A percentile compares a stretch with the other conserved stretches of the same genome.
Conservation (phyloP, 2,888 invertebrate species). For the Leistus spinibarbis region DNA sequence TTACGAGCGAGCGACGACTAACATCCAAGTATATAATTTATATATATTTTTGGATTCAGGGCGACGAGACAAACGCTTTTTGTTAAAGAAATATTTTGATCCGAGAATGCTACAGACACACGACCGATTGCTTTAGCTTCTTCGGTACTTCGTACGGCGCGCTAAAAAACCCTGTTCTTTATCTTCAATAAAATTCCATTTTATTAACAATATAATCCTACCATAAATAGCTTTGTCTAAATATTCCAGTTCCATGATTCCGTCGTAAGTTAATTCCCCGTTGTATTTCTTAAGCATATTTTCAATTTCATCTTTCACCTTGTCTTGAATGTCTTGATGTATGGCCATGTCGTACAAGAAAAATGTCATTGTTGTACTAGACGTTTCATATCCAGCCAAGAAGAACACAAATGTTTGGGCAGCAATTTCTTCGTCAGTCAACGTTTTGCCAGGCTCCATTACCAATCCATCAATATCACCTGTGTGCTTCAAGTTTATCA, state of each 20-base stretch:
- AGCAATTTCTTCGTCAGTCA: constrained; percentile 16
- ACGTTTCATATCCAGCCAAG: constrained; percentile 24
- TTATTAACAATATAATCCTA: no score
- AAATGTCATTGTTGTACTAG: constrained; percentile 21
- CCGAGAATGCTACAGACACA: no score
- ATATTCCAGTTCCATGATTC: constrained; percentile 24
- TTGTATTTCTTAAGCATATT: constrained; percentile 9
- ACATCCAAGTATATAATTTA: no score
- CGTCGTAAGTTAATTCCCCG: constrained; percentile 11
- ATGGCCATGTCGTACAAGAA: constrained; percentile 8
- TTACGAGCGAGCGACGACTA: no score
- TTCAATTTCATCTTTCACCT: not conserved
- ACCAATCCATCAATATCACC: constrained; percentile 27
- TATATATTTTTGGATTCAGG: no score
- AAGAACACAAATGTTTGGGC: constrained; percentile 25
- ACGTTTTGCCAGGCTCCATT: not conserved
- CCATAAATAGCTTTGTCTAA: constrained; percentile 26
- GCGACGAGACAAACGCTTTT: no score
- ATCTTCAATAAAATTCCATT: no score
- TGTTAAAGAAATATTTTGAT: no score
- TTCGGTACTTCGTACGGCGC: no score
- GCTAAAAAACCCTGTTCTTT: no score
- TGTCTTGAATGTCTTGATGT: constrained; percentile 16
- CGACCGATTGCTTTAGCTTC: no score
- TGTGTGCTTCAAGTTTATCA: constrained; percentile 48